Evolutionary conservation across 2,113 vertebrate species (phyloP), one percentile per base, ranked within the genome.

Genomic region (Eubucco bourcierii): DNA sequence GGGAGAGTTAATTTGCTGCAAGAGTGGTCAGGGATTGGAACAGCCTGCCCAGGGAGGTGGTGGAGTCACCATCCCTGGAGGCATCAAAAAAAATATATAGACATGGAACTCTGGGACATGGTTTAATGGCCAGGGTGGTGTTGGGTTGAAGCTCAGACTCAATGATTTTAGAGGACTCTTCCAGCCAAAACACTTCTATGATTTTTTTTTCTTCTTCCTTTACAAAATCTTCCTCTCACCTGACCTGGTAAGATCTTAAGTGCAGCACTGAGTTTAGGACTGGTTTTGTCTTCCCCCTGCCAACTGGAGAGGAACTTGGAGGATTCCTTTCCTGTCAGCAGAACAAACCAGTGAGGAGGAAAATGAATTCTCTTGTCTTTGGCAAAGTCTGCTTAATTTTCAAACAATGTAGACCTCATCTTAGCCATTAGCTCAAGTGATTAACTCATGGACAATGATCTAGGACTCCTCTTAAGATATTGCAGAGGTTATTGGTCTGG

Each of bases 401-500:
- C 60, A 47, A 93, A 85, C 58, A 67, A 81, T 53, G 12, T 34
- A 44, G 60, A 75, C 65, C 59, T 86, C 83, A 66, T 61, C 66
- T 80, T 39, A 81, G 77, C 80, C 65, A 44, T 80, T 75, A 83
- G n/a, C 58, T 78, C 12, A 31, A 81, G 74, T 31, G 63, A 87
- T 96, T 79, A 81, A 67, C 39, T 68, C 39, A 27, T 11, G 91
- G 80, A 14, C 70, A 52, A 20, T 55, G 50, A 91, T 91, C 93
- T 88, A 81, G 78, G 73, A 47, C 85, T 79, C 83, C 29, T 91
- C 61, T 78, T 60, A n/a, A 88, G 70, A n/a, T 80, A n/a, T 34
- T 88, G 83, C 83, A 82, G 75, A 66, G 25, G 23, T 60, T 88
- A 21, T 24, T 78, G 92, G 44, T 37, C 77, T 94, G 94, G 90